Base-by-base conservation (phyloP, 2,888 invertebrate genomes). In the Heliothis peltigera region DNA sequence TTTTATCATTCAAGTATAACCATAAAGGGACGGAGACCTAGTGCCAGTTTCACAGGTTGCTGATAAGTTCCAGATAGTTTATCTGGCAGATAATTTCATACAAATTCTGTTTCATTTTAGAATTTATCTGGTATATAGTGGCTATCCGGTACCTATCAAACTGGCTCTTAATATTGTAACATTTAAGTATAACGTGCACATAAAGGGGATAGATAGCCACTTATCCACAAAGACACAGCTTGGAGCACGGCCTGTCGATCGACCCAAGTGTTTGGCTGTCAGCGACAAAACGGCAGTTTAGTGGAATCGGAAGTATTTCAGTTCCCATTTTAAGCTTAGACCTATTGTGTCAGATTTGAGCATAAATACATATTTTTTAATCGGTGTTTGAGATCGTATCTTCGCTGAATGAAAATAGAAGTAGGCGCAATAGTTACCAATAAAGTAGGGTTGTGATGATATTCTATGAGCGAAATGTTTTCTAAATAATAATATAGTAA, bases 151-250 rank as follows among this genome's bases (percentile, higher is more conserved):
- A n/a, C n/a, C n/a, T n/a, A n/a, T n/a, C n/a, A n/a, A n/a, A n/a
- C n/a, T n/a, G n/a, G n/a, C n/a, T n/a, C n/a, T n/a, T n/a, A n/a
- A n/a, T 46, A 19, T 19, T 42, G 39, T 18, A 60, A 55, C 51
- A 22, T 51, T 32, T 49, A 54, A 15, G 17, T 44, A 55, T 51
- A 69, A 51, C 43, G 53, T 4, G 49, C 8, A 51, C 35, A 49
- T 64, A 54, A 64, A 64, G 56, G 53, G 56, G 49, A 56, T 39
- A 56, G 69, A 70, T 67, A 48, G 49, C 54, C 77, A 70, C 72
- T 73, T 76, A 73, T 64, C 56, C 60, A 32, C 56, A 57, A 60
- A 64, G 71, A 32, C 64, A 19, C 21, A 56, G 49, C 22, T 19
- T 64, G 76, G 72, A 64, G 71, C 56, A 46, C 25, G 39, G 55